A percentile compares a stretch with the other conserved stretches of the same genome.
phyloP scores from a whole-genome alignment of 2,797 vertebrate species.

The Apogon talboti region DNA sequence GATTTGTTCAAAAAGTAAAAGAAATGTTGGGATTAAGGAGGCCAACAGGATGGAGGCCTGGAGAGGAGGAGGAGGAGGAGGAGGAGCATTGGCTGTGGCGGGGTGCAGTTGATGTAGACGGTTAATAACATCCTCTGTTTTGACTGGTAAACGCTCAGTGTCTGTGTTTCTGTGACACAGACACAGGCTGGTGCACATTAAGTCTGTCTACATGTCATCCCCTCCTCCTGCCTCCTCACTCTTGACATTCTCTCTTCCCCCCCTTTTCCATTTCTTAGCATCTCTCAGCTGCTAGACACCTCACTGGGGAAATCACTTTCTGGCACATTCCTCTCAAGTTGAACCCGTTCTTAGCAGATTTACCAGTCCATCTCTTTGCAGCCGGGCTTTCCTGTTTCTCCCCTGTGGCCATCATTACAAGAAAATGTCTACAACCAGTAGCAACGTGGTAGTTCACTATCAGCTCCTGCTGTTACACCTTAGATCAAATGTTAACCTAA shows the following conservation, averaged over 20 bases:
- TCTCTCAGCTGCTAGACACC: constrained; percentile 34
- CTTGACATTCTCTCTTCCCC: constrained; percentile 17
- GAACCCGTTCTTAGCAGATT: constrained; percentile 20
- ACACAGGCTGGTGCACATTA: constrained; percentile 10
- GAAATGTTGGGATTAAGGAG: background rate
- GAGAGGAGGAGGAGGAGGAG: too few species aligned
- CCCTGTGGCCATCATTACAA: constrained; percentile 29
- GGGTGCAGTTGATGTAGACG: constrained; percentile 8
- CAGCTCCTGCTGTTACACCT: constrained; percentile 22
- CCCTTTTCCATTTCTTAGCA: constrained; percentile 16
- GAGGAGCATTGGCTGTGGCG: too few species aligned
- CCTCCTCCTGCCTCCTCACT: background rate
- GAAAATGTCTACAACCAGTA: background rate
- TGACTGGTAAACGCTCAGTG: constrained; percentile 16
- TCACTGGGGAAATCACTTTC: constrained; percentile 53
- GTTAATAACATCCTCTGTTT: constrained; percentile 37
- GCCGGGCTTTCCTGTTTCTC: constrained; percentile 7
- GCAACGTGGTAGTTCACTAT: constrained; percentile 5
- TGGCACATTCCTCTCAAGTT: constrained; percentile 24
- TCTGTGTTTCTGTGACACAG: constrained; percentile 20
- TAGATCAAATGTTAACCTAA: constrained; percentile 17
- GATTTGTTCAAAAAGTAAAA: background rate
- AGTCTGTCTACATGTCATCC: constrained; percentile 11
- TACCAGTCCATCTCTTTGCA: constrained; percentile 11
- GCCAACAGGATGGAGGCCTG: background rate